Base-by-base conservation (phyloP, 2,888 invertebrate genomes). In the Herminia tarsipennalis region DNA sequence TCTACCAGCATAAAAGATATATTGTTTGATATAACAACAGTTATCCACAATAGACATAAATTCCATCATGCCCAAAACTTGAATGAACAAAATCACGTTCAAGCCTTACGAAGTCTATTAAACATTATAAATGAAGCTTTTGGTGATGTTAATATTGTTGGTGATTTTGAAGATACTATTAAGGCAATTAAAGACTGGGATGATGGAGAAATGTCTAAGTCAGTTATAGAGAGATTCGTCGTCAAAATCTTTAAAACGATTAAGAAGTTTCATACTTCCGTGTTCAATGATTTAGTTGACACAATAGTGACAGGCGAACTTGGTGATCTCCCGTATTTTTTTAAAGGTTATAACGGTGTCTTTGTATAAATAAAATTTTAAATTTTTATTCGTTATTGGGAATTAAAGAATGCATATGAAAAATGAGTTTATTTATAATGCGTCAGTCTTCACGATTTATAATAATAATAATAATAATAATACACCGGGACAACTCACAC, bases 41-140 rank as follows among this genome's bases (percentile, higher is more conserved):
- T 12, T 1, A n/a, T 27, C 1, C 10, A 25, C 4, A 25, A n/a
- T 5, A n/a, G n/a, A n/a, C n/a, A n/a, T n/a, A n/a, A n/a, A n/a
- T n/a, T n/a, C n/a, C n/a, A n/a, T n/a, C n/a, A n/a, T n/a, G n/a
- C n/a, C n/a, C n/a, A n/a, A n/a, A n/a, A n/a, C n/a, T n/a, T n/a
- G n/a, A n/a, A n/a, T n/a, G n/a, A n/a, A n/a, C n/a, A n/a, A n/a
- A n/a, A n/a, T n/a, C n/a, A n/a, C n/a, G n/a, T n/a, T n/a, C 36
- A 27, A 25, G 36, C 36, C 5, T 3, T 12, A 12, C 25, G 36
- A 5, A 25, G 8, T 2, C 25, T 36, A 13, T 27, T 36, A 3
- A 18, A 36, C 5, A 12, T 5, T n/a, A 4, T 36, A n/a, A 25
- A 36, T 36, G 18, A 36, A 36, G 18, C 36, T 0, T 36, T 36